Percentiles rank a stretch among this genome's conserved stretches.
Conservation (phyloP, 2,797 vertebrate genomes). For the Malacoraja senta region DNA sequence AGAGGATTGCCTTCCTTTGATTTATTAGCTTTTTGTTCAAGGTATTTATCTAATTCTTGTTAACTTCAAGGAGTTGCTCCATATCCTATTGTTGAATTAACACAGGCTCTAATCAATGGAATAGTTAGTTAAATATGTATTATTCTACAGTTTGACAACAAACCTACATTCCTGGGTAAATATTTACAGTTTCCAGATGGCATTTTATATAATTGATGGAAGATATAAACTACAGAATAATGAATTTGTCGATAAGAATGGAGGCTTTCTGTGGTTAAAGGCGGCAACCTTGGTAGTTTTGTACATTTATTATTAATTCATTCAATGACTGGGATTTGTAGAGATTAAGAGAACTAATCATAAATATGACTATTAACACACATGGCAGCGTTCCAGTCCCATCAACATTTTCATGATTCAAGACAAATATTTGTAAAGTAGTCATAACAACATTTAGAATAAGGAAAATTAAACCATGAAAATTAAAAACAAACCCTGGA, state of each 20-base stretch:
- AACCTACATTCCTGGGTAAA: background rate
- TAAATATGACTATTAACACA: slow-evolving; percentile 24
- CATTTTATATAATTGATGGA: background rate
- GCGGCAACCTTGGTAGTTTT: background rate
- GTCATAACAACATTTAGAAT: background rate
- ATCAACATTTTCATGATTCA: background rate
- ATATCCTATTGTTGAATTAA: too few relatives aligned
- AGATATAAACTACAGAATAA: background rate
- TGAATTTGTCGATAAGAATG: background rate
- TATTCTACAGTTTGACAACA: background rate
- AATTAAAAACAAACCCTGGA: slow-evolving; percentile 13
- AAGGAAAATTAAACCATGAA: slow-evolving; percentile 16
- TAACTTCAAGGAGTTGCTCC: background rate
- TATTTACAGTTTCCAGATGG: background rate
- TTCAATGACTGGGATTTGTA: background rate
- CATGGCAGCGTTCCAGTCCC: background rate
- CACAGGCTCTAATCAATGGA: background rate
- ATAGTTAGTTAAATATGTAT: background rate
- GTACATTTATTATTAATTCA: background rate
- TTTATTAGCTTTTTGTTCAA: background rate
- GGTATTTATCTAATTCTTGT: background rate
- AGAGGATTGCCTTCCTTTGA: background rate
- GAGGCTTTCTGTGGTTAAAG: background rate
- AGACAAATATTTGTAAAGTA: slow-evolving; percentile 27
- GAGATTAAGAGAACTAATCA: background rate